phyloP scores from a whole-genome alignment of 2,888 invertebrate species.

The Dinocampus coccinellae region DNA sequence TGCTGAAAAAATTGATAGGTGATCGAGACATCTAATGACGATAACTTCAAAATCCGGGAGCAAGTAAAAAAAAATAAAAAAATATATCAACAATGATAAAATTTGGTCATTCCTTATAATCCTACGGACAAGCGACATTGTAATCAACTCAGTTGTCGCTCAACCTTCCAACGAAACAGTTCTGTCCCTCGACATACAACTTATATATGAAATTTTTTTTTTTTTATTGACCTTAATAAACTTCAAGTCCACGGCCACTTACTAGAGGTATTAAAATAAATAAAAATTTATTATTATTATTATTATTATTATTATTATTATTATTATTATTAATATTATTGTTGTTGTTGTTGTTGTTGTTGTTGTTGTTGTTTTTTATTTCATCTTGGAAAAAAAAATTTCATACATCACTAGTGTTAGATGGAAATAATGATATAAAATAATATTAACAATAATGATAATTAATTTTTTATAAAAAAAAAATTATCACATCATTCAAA shows the following conservation, averaged over 20 bases:
- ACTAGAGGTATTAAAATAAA: not conserved
- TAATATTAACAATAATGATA: no score
- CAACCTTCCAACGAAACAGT: not conserved
- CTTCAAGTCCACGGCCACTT: not conserved
- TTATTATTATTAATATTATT: no score
- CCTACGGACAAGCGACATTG: not conserved
- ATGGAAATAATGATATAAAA: no score
- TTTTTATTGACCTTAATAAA: not conserved
- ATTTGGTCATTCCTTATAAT: not conserved
- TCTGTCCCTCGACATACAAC: not conserved
- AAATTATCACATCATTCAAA: no score
- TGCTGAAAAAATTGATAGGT: not conserved
- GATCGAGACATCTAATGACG: not conserved
- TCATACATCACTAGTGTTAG: no score
- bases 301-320: not conserved
- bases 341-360: no score
- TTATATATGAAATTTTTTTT: not conserved
- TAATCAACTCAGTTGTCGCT: not conserved
- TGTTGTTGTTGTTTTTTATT: no score
- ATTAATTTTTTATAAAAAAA: no score
- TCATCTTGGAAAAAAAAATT: no score
- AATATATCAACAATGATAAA: slow-evolving; percentile 13
- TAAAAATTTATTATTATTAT: not conserved
- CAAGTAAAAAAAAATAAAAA: not conserved
- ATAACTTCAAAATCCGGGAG: slow-evolving; percentile 10